phyloP scores from a whole-genome alignment of 2,888 invertebrate genomes.

The Odontothrips loti region DNA sequence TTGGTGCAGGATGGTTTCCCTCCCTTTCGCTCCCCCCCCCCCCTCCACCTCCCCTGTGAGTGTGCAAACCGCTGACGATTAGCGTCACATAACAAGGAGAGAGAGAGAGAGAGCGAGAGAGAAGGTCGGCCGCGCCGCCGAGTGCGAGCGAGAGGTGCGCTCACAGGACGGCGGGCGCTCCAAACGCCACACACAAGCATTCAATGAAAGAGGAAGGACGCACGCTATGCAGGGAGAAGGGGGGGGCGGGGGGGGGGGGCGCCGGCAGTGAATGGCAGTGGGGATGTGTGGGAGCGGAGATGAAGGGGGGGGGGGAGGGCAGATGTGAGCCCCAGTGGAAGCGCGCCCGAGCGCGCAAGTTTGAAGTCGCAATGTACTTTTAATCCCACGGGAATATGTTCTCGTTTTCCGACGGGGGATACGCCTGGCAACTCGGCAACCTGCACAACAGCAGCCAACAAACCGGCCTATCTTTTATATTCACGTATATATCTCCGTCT shows the following conservation, averaged over 20 bases:
- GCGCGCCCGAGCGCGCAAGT: neutral
- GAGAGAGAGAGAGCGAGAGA: too few species aligned
- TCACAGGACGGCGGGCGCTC: too few species aligned
- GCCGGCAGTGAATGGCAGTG: neutral
- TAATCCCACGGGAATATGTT: conserved; percentile 20
- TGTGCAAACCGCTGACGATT: too few species aligned
- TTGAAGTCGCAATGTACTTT: conserved; percentile 25
- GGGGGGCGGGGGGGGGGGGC: neutral
- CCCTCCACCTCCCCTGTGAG: too few species aligned
- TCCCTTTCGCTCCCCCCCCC: too few species aligned
- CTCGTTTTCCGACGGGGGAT: conserved; percentile 21
- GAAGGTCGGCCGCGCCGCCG: too few species aligned
- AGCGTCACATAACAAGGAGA: too few species aligned
- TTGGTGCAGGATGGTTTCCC: too few species aligned
- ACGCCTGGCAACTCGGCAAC: conserved; percentile 13
- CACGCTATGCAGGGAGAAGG: neutral
- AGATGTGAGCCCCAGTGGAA: neutral
- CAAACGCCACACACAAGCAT: neutral
- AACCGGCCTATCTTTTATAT: conserved; percentile 15
- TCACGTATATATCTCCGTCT: neutral
- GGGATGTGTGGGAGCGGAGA: neutral
- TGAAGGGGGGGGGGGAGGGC: neutral
- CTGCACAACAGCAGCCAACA: conserved; percentile 3
- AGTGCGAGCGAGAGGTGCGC: too few species aligned
- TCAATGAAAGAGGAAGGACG: neutral